phyloP scores from a whole-genome alignment of 64 coral and sea anemone species.

The Porites lutea region DNA sequence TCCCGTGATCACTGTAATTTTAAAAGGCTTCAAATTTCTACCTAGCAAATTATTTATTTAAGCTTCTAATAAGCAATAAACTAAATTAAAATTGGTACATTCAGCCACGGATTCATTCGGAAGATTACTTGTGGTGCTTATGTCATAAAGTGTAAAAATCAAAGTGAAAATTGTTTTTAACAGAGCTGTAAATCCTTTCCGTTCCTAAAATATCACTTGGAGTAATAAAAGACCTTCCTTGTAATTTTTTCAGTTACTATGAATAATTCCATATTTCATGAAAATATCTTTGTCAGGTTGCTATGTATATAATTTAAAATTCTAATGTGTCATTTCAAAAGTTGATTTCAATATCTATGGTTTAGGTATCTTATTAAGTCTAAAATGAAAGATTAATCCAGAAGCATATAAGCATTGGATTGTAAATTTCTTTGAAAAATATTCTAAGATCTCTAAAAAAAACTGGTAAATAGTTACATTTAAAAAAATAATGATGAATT shows the following conservation, averaged over 20 bases:
- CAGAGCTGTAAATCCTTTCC: background rate
- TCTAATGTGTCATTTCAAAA: background rate
- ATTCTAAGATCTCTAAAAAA: too few relatives aligned
- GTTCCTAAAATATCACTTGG: too few relatives aligned
- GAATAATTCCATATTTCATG: background rate
- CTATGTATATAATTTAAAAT: background rate
- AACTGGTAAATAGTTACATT: too few relatives aligned
- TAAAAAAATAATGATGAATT: too few relatives aligned
- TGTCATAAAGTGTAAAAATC: background rate
- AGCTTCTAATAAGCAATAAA: background rate
- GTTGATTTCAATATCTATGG: too few relatives aligned
- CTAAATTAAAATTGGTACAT: slow-evolving; percentile 16
- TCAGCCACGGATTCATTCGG: background rate
- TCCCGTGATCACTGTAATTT: background rate
- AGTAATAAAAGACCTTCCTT: too few relatives aligned
- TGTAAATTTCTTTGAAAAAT: too few relatives aligned
- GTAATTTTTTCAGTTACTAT: background rate
- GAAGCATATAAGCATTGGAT: too few relatives aligned
- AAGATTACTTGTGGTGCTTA: background rate
- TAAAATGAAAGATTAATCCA: too few relatives aligned
- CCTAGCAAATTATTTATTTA: slow-evolving; percentile 38
- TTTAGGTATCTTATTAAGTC: too few relatives aligned
- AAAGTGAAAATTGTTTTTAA: slow-evolving; percentile 1
- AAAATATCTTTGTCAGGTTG: background rate
- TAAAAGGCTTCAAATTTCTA: background rate